These are phyloP conservation scores for Melanotaenia pygmaea DNA, from an alignment of 2,797 vertebrate genomes.

Conservation along the genomic window DNA sequence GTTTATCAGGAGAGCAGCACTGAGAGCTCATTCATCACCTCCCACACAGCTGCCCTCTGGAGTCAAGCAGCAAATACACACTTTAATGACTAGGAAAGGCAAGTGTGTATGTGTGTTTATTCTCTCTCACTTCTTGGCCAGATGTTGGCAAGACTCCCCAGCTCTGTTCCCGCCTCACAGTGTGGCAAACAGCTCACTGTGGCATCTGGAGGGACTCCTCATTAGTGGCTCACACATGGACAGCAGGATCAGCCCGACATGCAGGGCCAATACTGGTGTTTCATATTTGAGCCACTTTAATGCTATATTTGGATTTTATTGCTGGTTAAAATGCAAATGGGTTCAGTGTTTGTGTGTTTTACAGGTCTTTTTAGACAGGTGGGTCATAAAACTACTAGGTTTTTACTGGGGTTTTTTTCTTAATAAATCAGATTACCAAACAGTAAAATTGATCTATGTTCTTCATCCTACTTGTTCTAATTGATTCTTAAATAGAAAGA, in stretches of 20 bases:
- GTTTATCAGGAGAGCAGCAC: conserved; percentile 52
- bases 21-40: conserved; percentile 77
- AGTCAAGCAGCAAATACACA: conserved; percentile 62
- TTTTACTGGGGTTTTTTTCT: conserved; percentile 5
- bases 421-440: conserved; percentile 24
- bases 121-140: conserved; percentile 52
- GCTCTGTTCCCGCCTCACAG: conserved; percentile 63
- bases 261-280: conserved; percentile 8
- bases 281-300: conserved; percentile 31
- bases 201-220: conserved; percentile 77
- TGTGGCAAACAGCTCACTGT: conserved; percentile 57
- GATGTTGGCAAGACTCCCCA: conserved; percentile 65
- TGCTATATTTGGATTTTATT: conserved; percentile 14
- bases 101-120: conserved; percentile 19
- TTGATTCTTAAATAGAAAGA: neutral
- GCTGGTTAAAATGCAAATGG: conserved; percentile 18
- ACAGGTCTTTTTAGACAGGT: conserved; percentile 15
- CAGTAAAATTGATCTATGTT: conserved; percentile 12
- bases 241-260: conserved; percentile 17
- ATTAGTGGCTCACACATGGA: conserved; percentile 67
- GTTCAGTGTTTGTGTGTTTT: conserved; percentile 14
- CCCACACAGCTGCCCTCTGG: conserved; percentile 77
- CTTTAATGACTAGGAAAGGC: conserved; percentile 43
- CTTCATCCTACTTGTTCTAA: neutral
- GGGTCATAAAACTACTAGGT: conserved; percentile 23